phyloP scores from a whole-genome alignment of 2,888 invertebrate species.

The Exocentrus adspersus region DNA sequence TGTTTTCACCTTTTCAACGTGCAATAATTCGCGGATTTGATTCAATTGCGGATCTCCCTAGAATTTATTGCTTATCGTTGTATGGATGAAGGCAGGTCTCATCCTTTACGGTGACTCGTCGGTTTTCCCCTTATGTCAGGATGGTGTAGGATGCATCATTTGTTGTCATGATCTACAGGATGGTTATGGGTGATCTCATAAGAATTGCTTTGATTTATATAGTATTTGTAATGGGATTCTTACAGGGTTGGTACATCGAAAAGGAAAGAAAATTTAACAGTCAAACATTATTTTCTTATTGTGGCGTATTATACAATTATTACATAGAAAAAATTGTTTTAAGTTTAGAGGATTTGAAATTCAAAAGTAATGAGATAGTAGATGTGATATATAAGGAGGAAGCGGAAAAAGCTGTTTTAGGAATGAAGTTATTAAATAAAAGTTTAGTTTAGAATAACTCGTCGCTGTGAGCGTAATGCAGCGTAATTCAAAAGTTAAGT shows the following conservation, averaged over 20 bases:
- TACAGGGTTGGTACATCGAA: conserved; percentile 80
- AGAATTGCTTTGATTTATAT: conserved; percentile 96
- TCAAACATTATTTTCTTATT: conserved; percentile 22
- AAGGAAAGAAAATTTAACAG: background rate
- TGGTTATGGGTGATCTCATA: conserved; percentile 96
- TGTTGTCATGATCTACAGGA: conserved; percentile 99
- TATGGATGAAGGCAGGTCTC: no score
- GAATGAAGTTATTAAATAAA: conserved; percentile 57
- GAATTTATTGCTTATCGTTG: no score
- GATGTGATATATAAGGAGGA: conserved; percentile 57
- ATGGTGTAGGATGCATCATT: no score
- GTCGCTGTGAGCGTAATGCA: no score
- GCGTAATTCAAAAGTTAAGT: no score
- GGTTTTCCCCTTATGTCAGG: no score
- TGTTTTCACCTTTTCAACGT: no score
- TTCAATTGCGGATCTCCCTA: no score
- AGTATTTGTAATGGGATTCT: conserved; percentile 97
- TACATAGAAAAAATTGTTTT: no score
- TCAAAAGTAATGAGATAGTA: conserved; percentile 55
- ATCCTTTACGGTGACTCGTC: no score
- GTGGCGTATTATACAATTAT: conserved; percentile 92
- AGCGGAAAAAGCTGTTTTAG: conserved; percentile 54
- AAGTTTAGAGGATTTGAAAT: conserved; percentile 63
- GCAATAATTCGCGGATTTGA: no score
- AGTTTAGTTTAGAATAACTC: conserved; percentile 57